phyloP scores from a whole-genome alignment of 2,888 invertebrate species.

The Alsophila aescularia region DNA sequence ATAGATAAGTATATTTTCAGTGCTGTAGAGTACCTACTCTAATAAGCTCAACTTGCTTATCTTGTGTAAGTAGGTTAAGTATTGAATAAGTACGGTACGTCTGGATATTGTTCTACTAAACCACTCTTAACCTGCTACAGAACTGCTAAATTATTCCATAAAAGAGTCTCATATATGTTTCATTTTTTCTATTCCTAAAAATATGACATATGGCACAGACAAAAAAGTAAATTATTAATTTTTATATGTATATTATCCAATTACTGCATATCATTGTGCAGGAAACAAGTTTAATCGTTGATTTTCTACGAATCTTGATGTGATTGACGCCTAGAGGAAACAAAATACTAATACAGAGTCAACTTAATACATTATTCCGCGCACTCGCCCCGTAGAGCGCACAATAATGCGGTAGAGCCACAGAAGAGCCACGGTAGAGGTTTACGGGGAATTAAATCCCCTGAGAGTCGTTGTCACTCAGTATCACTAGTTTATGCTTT shows the following conservation, averaged over 20 bases:
- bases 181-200: no score
- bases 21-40: neutral
- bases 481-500: conserved; percentile 3
- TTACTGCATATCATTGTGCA: neutral
- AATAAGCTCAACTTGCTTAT: no score
- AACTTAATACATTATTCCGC: conserved; percentile 22
- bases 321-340: conserved; percentile 2
- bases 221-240: no score
- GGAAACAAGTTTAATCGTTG: neutral
- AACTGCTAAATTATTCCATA: no score
- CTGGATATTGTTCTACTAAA: no score
- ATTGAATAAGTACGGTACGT: no score
- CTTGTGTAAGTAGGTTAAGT: no score
- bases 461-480: conserved; percentile 19
- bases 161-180: no score
- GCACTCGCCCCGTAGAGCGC: conserved; percentile 5
- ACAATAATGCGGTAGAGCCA: conserved; percentile 6
- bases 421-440: conserved; percentile 3
- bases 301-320: neutral
- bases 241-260: no score
- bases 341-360: conserved; percentile 12
- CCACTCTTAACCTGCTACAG: no score
- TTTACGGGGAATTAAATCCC: conserved; percentile 12
- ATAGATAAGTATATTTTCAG: neutral
- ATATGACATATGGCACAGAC: no score